These are phyloP conservation scores for Coleophora flavipennella DNA, from an alignment of 2,888 invertebrate species.

Conservation along the genomic window DNA sequence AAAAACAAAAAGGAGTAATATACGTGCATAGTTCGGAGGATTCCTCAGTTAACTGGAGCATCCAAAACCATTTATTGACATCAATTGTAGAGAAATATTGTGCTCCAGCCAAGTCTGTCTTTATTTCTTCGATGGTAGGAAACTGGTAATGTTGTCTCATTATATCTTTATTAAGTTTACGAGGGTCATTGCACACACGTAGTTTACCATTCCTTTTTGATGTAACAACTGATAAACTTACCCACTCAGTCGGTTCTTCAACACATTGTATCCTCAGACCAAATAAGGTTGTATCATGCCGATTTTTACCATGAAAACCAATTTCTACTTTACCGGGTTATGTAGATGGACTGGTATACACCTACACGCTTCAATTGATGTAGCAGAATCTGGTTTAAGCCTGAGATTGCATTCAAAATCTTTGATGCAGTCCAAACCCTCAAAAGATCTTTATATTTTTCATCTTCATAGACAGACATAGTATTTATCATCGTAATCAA, in stretches of 20 bases:
- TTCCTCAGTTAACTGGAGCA: conserved; percentile 10
- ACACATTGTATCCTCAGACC: too few species aligned
- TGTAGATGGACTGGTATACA: too few species aligned
- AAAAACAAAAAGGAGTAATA: conserved; percentile 12
- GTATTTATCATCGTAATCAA: too few species aligned
- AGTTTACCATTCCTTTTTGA: conserved; percentile 15
- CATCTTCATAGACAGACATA: too few species aligned
- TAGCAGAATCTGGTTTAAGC: too few species aligned
- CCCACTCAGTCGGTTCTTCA: conserved; percentile 8
- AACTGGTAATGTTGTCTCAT: conserved; percentile 17
- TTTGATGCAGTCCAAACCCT: too few species aligned
- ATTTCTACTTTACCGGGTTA: too few species aligned
- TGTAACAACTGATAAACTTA: conserved; percentile 13
- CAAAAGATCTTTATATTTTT: too few species aligned
- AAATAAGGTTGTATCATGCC: neutral
- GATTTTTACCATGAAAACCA: conserved; percentile 1
- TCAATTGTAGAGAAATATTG: conserved; percentile 15
- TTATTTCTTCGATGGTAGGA: conserved; percentile 16
- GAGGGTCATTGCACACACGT: conserved; percentile 17
- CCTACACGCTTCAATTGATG: too few species aligned
- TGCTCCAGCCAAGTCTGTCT: conserved; percentile 7
- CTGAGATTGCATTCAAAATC: too few species aligned
- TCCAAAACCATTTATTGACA: conserved; percentile 18
- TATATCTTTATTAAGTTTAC: conserved; percentile 16
- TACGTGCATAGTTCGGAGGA: conserved; percentile 12